Conservation (phyloP, 2,113 vertebrate species). For the Mesembrinibis cayennensis region DNA sequence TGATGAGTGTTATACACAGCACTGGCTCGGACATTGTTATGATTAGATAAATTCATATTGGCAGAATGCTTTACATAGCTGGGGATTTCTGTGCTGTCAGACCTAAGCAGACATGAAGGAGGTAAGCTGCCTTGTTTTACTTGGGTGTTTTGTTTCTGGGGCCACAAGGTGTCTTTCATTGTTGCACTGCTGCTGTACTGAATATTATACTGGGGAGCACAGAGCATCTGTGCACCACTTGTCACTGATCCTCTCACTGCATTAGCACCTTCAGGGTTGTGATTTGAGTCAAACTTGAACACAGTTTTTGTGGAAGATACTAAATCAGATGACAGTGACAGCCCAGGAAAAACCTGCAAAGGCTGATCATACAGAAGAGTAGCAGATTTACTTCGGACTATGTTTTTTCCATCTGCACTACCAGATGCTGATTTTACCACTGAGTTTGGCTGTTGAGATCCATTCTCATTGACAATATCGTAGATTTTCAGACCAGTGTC, state of each 20-base stretch:
- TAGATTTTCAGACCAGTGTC: no score
- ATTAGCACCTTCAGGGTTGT: constrained; percentile 77
- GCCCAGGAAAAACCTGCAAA: no score
- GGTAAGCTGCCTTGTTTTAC: constrained; percentile 82
- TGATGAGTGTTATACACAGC: constrained; percentile 81
- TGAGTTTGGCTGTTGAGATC: no score
- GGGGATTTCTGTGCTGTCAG: constrained; percentile 75
- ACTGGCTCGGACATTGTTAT: constrained; percentile 85
- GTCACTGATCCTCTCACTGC: constrained; percentile 67
- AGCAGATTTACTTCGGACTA: no score
- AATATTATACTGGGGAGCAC: constrained; percentile 89
- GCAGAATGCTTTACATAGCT: constrained; percentile 85
- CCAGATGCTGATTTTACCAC: no score
- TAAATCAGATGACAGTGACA: constrained; percentile 80
- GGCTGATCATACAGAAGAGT: no score
- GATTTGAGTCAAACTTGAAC: constrained; percentile 81
- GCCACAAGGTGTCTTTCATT: constrained; percentile 87
- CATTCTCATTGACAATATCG: no score
- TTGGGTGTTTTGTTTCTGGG: constrained; percentile 79
- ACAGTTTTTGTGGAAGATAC: constrained; percentile 77
- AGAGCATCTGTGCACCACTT: constrained; percentile 70
- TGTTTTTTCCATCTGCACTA: no score
- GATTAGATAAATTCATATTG: constrained; percentile 97
- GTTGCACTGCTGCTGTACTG: constrained; percentile 85
- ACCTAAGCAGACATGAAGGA: constrained; percentile 73